A percentile compares a stretch with the other conserved stretches of the same genome.
These are phyloP conservation scores for Larimichthys crocea DNA, from an alignment of 2,113 vertebrate genomes.

Conservation along the genomic window DNA sequence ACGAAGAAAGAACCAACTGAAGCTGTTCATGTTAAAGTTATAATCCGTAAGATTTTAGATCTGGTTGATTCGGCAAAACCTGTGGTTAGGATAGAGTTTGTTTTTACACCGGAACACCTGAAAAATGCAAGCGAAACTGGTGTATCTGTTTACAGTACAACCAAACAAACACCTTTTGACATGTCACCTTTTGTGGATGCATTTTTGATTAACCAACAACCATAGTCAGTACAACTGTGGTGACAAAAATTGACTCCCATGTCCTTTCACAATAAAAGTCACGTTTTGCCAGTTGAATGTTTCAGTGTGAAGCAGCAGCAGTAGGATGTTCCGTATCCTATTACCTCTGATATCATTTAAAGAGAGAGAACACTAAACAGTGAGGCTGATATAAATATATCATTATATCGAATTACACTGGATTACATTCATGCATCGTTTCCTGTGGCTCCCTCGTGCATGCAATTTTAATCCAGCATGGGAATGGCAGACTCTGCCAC, in stretches of 20 bases:
- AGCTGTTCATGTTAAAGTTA: conserved; percentile 3
- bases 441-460: background rate
- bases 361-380: background rate
- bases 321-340: background rate
- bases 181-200: background rate
- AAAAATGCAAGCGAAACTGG: background rate
- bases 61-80: background rate
- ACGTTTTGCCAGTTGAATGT: background rate
- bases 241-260: background rate
- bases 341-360: background rate
- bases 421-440: background rate
- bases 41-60: background rate
- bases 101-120: background rate
- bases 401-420: background rate
- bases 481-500: background rate
- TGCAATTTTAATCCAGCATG: background rate
- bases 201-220: background rate
- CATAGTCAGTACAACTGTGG: too few relatives aligned
- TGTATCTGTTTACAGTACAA: background rate
- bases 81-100: background rate
- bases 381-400: background rate
- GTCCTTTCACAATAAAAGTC: conserved; percentile 15
- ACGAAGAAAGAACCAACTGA: background rate
- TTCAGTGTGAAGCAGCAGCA: conserved; percentile 5
- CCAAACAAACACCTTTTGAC: background rate